Conservation (phyloP, 37 sponge, comb jelly and placozoan genomes). For the Aphrocallistes beatrix region DNA sequence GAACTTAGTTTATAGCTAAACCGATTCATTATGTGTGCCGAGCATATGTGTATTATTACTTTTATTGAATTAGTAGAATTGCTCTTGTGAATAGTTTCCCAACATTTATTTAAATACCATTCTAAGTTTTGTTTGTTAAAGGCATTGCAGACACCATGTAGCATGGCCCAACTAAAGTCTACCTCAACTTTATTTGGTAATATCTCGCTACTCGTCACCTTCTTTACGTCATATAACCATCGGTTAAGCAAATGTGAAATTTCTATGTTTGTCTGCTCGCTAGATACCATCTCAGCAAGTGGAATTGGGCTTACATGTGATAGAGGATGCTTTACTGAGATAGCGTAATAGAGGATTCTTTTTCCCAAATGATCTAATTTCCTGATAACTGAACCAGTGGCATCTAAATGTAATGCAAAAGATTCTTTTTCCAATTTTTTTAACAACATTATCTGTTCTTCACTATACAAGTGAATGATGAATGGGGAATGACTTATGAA, state of each 20-base stretch:
- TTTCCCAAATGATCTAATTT: neutral
- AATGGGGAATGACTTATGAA: neutral
- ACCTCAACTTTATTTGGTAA: conserved; percentile 6
- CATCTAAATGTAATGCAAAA: neutral
- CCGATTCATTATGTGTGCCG: too few relatives aligned
- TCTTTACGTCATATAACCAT: neutral
- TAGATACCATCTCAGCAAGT: conserved; percentile 12
- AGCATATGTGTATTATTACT: too few relatives aligned
- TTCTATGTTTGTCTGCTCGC: neutral
- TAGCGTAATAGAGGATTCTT: neutral
- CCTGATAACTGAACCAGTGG: neutral
- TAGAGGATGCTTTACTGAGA: neutral
- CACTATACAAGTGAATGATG: neutral
- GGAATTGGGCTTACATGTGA: neutral
- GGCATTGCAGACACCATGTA: neutral
- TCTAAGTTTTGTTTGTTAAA: neutral
- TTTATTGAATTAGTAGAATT: too few relatives aligned
- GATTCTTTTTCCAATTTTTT: neutral
- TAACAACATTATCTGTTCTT: neutral
- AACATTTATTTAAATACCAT: neutral
- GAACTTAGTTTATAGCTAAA: too few relatives aligned
- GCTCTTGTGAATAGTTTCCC: too few relatives aligned
- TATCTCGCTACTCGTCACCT: neutral
- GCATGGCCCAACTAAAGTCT: neutral
- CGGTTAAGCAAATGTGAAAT: neutral